A percentile compares a stretch with the other conserved stretches of the same genome.
Evolutionary conservation across 2,888 invertebrate genomes (phyloP).

Genomic region (Eristalis tenax): DNA sequence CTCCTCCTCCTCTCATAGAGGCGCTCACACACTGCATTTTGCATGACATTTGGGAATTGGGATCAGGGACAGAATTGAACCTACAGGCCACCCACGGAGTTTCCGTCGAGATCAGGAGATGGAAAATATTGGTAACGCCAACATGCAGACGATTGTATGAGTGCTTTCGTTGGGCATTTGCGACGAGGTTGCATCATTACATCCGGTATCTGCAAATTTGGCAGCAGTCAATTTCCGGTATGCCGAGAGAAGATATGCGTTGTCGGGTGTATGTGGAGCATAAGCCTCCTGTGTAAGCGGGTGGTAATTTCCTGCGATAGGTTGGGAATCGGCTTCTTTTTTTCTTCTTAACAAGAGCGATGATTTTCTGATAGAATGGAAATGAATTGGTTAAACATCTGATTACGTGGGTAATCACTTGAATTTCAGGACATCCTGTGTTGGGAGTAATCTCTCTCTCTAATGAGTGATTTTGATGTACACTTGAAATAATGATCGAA

Average conservation of each 20-base stretch:
- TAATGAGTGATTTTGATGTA: background rate
- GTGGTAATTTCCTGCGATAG: conserved; percentile 46
- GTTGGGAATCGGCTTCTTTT: conserved; percentile 7
- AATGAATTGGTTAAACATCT: conserved; percentile 18
- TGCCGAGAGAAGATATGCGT: conserved; percentile 36
- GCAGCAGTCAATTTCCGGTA: conserved; percentile 63
- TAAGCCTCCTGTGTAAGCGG: background rate
- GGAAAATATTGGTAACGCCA: conserved; percentile 44
- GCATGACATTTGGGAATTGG: conserved; percentile 18
- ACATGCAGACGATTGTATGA: conserved; percentile 18
- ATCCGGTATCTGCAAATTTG: conserved; percentile 64
- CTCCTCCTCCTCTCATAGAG: background rate
- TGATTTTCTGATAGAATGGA: conserved; percentile 10
- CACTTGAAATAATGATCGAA: no score
- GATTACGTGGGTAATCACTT: background rate
- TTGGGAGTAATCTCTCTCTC: background rate
- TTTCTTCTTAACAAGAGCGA: background rate
- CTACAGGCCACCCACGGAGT: conserved; percentile 14
- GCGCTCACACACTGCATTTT: background rate
- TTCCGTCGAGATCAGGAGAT: conserved; percentile 41
- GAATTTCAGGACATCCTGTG: conserved; percentile 1
- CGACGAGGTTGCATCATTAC: conserved; percentile 54
- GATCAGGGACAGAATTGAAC: conserved; percentile 8
- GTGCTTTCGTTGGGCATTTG: conserved; percentile 23
- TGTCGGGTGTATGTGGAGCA: background rate